Evolutionary conservation across 2,113 vertebrate species (phyloP), one percentile per base, ranked within the genome.

Genomic region (Grammomys surdaster): DNA sequence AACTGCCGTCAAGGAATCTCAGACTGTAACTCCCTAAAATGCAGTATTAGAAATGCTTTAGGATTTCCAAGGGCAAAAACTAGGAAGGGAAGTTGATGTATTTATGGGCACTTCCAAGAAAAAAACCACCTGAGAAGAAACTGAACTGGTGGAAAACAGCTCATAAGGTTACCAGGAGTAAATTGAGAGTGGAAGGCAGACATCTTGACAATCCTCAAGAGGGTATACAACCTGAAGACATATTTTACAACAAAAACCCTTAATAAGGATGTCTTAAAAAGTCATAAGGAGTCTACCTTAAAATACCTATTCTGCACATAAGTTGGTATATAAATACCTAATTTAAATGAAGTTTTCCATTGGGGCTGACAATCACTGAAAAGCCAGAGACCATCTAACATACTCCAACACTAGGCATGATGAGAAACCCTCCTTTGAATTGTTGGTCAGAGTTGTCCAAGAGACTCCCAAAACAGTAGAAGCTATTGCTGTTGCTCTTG

Each of bases 1-100:
- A 72, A 87, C 5, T 95, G 16, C 85, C 72, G 60, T 76, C 65
- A 95, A 81, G 46, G 63, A 90, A 92, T 89, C 91, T 81, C 51
- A 89, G 81, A 86, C 24, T 84, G 82, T 16, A 95, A 88, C 26
- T 85, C 22, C 67, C 72, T 40, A 60, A 94, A 88, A 88, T 48
- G 65, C 60, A 67, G 12, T 54, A 1, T 75, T 88, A 82, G 75
- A 78, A 84, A 13, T 88, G 24, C 91, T 94, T 88, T 82, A 87
- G 76, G 51, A 80, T 43, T 89, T 92, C 58, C 73, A 97, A 46
- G 65, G 65, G 0, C 87, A 86, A 90, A 56, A 87, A 20, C 67
- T 91, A 95, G 36, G 16, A 88, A 16, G 33, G 24, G 69, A 72
- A 72, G 7, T 19, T 89, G 73, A 17, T 14, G 17, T 78, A 10